A percentile compares a stretch with the other conserved stretches of the same genome.
Conservation (phyloP, 2,113 vertebrate species). For the Cyanocitta stelleri region DNA sequence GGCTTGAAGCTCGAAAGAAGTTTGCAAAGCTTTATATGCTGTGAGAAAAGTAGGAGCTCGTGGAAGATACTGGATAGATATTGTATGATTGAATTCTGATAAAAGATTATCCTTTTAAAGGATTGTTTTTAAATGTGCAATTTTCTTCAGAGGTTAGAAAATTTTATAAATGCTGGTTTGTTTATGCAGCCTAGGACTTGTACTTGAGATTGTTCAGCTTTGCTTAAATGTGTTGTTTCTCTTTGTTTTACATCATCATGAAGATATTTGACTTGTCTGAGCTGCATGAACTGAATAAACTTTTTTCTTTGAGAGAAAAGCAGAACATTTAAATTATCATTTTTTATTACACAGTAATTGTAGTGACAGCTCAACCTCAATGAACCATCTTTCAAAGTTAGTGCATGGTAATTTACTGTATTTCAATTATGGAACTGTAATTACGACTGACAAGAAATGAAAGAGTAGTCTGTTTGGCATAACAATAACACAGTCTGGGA, state of each 20-base stretch:
- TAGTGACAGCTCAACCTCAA: slow-evolving; percentile 77
- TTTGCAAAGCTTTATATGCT: neutral
- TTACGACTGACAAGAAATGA: slow-evolving; percentile 75
- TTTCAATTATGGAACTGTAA: slow-evolving; percentile 72
- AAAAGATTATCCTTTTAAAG: neutral
- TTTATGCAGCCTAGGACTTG: neutral
- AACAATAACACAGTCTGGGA: slow-evolving; percentile 76
- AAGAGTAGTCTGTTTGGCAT: slow-evolving; percentile 83
- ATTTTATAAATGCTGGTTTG: neutral
- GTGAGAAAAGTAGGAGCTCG: neutral
- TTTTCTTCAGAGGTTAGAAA: neutral
- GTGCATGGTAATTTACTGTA: slow-evolving; percentile 60
- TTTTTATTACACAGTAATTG: slow-evolving; percentile 66
- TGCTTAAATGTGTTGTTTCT: neutral
- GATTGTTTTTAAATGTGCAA: neutral
- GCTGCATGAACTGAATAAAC: slow-evolving; percentile 68
- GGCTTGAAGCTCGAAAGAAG: neutral
- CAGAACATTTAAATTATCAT: slow-evolving; percentile 29
- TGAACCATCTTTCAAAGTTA: slow-evolving; percentile 70
- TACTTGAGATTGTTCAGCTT: neutral
- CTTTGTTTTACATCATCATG: slow-evolving; percentile 28
- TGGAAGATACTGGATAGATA: neutral
- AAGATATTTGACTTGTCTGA: slow-evolving; percentile 56
- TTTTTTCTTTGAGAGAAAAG: slow-evolving; percentile 29
- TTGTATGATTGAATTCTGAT: neutral